Evolutionary conservation across 2,797 vertebrate species (phyloP), one percentile per base, ranked within the genome.

Genomic region (Etheostoma perlongum): DNA sequence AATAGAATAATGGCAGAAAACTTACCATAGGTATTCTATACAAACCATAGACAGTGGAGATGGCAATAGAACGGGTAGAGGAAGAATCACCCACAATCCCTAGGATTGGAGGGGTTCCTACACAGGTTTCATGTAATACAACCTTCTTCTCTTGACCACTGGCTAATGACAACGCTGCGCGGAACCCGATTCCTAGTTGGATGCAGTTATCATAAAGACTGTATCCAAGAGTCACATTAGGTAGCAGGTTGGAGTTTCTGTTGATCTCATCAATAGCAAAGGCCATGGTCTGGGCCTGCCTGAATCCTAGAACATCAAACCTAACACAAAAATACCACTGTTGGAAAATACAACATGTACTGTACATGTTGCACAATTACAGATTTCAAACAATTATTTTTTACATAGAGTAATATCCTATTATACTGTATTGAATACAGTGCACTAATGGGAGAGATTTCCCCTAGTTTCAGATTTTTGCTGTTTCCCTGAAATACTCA

Each of bases 251-350:
- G 21, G 30, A 4, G 6, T 66, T 66, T 59, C 23, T 74, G 63
- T 74, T 93, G 67, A 95, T 94, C 72, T 94, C 93, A 46, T 94
- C 85, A 44, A 94, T 81, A 36, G 92, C 89, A 81, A 93, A 95
- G 23, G 76, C 89, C 93, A 95, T 94, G 15, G 88, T 85, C 78
- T 85, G 80, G 14, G 82, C 93, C 14, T 85, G 77, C 36, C 87
- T 86, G 66, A 92, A 93, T 3, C 86, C 90, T 75, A 70, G 42
- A 60, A 83, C 66, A 44, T 92, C 79, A 80, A 94, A 91, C 25
- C 93, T 94, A 70, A 65, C n/a, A 72, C 4, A 71, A 18, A 48
- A 62, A 71, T 7, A 2, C 2, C 2, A 63, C 11, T 23, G 11
- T 66, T 63, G 14, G 61, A 25, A 36, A 25, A 60, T 7, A 40